These are phyloP conservation scores for Lagocephalus sceleratus DNA, from an alignment of 2,797 vertebrate species.

Conservation along the genomic window DNA sequence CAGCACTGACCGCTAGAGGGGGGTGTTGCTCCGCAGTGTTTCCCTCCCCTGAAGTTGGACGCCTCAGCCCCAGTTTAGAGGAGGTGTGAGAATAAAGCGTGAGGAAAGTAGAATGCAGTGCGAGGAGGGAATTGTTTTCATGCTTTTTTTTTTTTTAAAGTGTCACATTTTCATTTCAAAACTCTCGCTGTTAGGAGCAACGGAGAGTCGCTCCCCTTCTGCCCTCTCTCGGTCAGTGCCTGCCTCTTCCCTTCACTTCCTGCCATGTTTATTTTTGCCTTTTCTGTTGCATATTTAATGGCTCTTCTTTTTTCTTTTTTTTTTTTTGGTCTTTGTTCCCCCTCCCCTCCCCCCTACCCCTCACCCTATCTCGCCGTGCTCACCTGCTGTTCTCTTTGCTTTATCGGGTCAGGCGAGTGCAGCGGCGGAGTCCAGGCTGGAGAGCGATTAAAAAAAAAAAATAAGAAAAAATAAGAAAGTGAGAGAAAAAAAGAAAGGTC, in stretches of 20 bases:
- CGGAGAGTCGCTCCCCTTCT: constrained; percentile 44
- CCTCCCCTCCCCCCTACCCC: constrained; percentile 31
- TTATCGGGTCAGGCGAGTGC: constrained; percentile 57
- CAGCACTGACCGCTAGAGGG: constrained; percentile 49
- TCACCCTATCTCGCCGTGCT: neutral
- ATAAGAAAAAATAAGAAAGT: constrained; percentile 32
- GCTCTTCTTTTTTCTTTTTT: constrained; percentile 12
- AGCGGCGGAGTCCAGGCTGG: constrained; percentile 24
- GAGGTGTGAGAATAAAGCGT: no score
- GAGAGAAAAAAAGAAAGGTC: constrained; percentile 34
- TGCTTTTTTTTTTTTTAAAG: constrained; percentile 7
- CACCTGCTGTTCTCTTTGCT: constrained; percentile 40
- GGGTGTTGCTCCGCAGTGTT: constrained; percentile 26
- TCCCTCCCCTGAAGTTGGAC: neutral
- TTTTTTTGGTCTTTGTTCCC: neutral
- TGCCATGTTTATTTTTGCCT: constrained; percentile 26
- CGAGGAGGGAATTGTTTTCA: neutral
- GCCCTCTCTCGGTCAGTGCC: constrained; percentile 25
- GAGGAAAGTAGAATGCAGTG: no score
- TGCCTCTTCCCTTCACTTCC: constrained; percentile 1
- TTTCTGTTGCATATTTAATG: constrained; percentile 40
- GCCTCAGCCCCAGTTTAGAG: no score
- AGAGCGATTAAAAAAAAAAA: constrained; percentile 34
- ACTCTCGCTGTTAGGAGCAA: constrained; percentile 35
- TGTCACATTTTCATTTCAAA: neutral